Percentiles rank a stretch among this genome's conserved stretches.
Evolutionary conservation across 2,888 invertebrate genomes (phyloP).

Genomic region (Leptopterna dolabrata): DNA sequence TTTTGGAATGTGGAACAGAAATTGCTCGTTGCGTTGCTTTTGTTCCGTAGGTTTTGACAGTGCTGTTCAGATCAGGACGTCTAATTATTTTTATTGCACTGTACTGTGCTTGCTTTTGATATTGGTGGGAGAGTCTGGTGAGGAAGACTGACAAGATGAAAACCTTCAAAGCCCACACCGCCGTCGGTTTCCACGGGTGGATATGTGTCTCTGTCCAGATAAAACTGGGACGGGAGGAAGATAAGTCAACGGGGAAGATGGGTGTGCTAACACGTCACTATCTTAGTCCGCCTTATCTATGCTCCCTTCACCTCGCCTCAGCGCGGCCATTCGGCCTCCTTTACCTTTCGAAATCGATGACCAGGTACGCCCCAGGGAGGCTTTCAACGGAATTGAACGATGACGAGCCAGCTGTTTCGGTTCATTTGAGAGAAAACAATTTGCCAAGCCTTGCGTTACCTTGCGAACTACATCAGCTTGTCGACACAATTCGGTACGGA

Average conservation of each 20-base stretch:
- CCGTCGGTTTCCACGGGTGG: neutral
- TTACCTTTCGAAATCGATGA: constrained; percentile 1
- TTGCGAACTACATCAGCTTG: neutral
- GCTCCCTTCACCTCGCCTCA: neutral
- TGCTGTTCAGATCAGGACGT: too few species aligned
- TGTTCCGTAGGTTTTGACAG: too few species aligned
- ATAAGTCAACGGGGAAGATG: neutral
- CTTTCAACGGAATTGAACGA: constrained; percentile 26
- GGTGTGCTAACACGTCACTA: constrained; percentile 32
- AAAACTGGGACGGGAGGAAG: neutral
- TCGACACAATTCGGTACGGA: too few species aligned
- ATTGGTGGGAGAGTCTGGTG: too few species aligned
- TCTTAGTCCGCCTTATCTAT: constrained; percentile 12
- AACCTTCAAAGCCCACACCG: neutral
- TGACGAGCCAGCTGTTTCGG: neutral
- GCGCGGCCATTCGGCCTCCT: neutral
- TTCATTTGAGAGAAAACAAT: neutral
- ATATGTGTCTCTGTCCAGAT: constrained; percentile 25
- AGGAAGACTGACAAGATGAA: neutral
- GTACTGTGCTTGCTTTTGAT: too few species aligned
- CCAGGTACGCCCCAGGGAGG: neutral
- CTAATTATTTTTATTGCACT: too few species aligned
- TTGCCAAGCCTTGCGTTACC: neutral
- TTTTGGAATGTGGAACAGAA: too few species aligned
- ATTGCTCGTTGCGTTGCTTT: too few species aligned